These are phyloP conservation scores for Patella vulgata DNA, from an alignment of 1,140 invertebrate genomes.

Conservation along the genomic window DNA sequence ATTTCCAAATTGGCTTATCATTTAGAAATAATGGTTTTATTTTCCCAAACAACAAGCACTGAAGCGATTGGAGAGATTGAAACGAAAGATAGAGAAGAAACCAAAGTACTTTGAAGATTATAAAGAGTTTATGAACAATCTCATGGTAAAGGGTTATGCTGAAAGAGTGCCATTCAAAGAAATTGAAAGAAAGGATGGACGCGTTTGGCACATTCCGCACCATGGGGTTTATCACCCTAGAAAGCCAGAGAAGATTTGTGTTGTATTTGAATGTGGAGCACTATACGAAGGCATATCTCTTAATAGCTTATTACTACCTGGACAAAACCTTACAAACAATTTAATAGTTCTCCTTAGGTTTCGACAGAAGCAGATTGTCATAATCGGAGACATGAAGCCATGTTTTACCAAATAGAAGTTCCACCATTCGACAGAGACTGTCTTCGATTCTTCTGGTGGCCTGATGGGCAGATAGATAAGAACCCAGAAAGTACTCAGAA, in stretches of 20 bases:
- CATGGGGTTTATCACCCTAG: slow-evolving; percentile 33
- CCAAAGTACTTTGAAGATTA: slow-evolving; percentile 23
- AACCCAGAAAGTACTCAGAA: no score
- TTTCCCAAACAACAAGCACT: slow-evolving; percentile 18
- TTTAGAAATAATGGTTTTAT: slow-evolving; percentile 6
- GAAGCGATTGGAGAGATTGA: slow-evolving; percentile 9
- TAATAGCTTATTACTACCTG: slow-evolving; percentile 28
- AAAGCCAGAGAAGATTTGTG: slow-evolving; percentile 34
- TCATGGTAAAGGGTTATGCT: slow-evolving; percentile 22
- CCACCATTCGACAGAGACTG: no score
- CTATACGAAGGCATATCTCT: slow-evolving; percentile 24
- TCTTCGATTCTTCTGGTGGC: no score
- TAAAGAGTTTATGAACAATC: slow-evolving; percentile 16
- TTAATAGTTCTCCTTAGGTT: no score
- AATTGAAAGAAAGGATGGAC: slow-evolving; percentile 14
- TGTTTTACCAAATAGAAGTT: no score
- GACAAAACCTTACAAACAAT: slow-evolving; percentile 32
- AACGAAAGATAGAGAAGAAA: slow-evolving; percentile 16
- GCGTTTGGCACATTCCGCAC: slow-evolving; percentile 38
- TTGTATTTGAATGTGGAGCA: slow-evolving; percentile 34
- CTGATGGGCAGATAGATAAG: no score
- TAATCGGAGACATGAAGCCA: no score
- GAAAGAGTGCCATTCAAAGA: slow-evolving; percentile 15
- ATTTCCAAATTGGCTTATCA: slow-evolving; percentile 13
- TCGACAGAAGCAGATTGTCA: no score